phyloP scores from a whole-genome alignment of 2,888 invertebrate genomes.

The Mesoligia furuncula region DNA sequence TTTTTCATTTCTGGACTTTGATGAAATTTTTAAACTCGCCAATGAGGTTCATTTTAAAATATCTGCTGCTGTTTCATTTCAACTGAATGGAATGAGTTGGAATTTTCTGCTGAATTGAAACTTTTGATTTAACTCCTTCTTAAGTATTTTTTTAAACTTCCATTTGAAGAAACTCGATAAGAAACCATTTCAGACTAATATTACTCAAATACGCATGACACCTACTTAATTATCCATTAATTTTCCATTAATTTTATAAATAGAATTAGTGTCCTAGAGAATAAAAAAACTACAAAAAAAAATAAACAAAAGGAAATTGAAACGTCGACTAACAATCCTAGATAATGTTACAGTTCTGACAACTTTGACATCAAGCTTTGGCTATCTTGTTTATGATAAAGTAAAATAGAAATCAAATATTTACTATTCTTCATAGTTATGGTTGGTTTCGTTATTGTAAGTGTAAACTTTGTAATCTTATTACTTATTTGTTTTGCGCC shows the following conservation, averaged over 20 bases:
- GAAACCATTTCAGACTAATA: not conserved
- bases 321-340: not conserved
- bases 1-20: constrained; percentile 79
- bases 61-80: constrained; percentile 62
- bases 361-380: constrained; percentile 11
- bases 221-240: not conserved
- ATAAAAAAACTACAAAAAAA: not conserved
- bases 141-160: not conserved
- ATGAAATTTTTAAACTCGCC: constrained; percentile 85
- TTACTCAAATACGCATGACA: not conserved
- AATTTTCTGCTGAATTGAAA: constrained; percentile 9
- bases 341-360: constrained; percentile 4
- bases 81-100: constrained; percentile 36
- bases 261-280: not conserved
- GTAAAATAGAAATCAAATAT: constrained; percentile 32
- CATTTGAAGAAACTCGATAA: not conserved
- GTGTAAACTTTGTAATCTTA: constrained; percentile 11
- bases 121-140: not conserved
- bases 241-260: no score
- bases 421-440: constrained; percentile 15
- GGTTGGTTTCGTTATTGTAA: not conserved
- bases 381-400: constrained; percentile 32
- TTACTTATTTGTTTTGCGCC: constrained; percentile 28
- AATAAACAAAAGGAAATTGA: not conserved
- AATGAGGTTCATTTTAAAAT: constrained; percentile 78